Evolutionary conservation across 2,113 vertebrate species (phyloP), one percentile per base, ranked within the genome.

Genomic region (Alligator sinensis): DNA sequence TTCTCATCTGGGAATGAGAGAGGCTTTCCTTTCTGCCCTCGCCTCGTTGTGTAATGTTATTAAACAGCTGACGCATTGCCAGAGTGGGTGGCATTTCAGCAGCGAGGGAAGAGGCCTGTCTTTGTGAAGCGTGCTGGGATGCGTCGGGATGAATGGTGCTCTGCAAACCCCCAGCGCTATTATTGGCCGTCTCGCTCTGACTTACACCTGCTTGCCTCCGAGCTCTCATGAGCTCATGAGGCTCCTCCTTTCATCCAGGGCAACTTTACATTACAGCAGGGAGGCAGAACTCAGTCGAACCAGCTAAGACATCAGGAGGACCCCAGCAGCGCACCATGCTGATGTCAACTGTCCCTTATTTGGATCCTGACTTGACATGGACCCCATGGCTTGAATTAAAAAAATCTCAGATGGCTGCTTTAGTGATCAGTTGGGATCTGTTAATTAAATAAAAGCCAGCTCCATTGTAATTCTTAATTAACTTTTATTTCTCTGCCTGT

Each of bases 351-450:
- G 81, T 93, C 96, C 47, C 11, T 59, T 92, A 86, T 93, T 59
- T 76, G 3, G 83, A 93, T 93, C 89, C 95, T 88, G 89, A 94
- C 92, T 93, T 61, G 5, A 30, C 82, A 91, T 88, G 95, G 94
- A 82, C 83, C 8, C 10, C 93, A 9, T 95, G 92, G 80, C 95
- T 93, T 94, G 96, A 82, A 96, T 96, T 88, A 55, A 88, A 91
- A 94, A 77, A 77, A 93, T 93, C 89, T 89, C 92, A 91, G 85
- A 68, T 74, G 70, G 22, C 72, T 94, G 61, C 91, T 38, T 60
- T 22, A 92, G 86, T 13, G 15, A 24, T 25, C 6, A 25, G 22
- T 74, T 74, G 21, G 22, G 22, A 19, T 47, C 24, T 22, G 11
- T 38, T 22, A 47, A 47, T 72, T 72, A 38, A 70, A 70, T 21